Percentiles rank a stretch among this genome's conserved stretches.
These are phyloP conservation scores for Dioctria linearis DNA, from an alignment of 2,888 invertebrate species.

Conservation along the genomic window DNA sequence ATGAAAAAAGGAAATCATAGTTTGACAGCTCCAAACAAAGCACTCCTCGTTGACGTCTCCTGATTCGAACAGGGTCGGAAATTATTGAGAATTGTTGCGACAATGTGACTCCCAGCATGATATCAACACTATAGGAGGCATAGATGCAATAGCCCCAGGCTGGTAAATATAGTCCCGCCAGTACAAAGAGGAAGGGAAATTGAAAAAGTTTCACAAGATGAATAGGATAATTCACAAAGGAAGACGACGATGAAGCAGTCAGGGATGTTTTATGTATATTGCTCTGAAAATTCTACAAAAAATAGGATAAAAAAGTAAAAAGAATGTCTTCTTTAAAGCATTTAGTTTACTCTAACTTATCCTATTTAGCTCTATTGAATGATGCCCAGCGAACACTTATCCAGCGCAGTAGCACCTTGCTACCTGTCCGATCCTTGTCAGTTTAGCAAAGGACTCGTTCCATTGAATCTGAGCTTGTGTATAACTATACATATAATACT, in stretches of 20 bases:
- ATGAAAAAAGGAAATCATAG: slow-evolving; percentile 26
- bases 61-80: slow-evolving; percentile 56
- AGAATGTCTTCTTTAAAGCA: slow-evolving; percentile 17
- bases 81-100: slow-evolving; percentile 58
- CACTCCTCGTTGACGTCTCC: slow-evolving; percentile 40
- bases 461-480: slow-evolving; percentile 16
- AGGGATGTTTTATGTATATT: neutral
- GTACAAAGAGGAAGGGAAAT: slow-evolving; percentile 6
- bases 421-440: slow-evolving; percentile 29
- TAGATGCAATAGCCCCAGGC: slow-evolving; percentile 29
- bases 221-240: slow-evolving; percentile 18
- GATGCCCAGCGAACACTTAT: neutral
- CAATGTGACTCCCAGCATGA: slow-evolving; percentile 58
- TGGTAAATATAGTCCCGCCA: slow-evolving; percentile 18
- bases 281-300: slow-evolving; percentile 8
- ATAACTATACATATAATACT: slow-evolving; percentile 20
- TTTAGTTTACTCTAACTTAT: slow-evolving; percentile 24
- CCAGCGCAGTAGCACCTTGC: slow-evolving; percentile 7
- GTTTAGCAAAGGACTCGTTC: slow-evolving; percentile 19
- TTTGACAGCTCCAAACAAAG: slow-evolving; percentile 42
- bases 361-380: slow-evolving; percentile 33
- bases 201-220: slow-evolving; percentile 29
- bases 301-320: slow-evolving; percentile 1
- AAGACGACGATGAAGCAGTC: neutral
- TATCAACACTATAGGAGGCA: slow-evolving; percentile 52